Base-by-base conservation (phyloP, 2,888 invertebrate species). In the Stratiomys singularior region DNA sequence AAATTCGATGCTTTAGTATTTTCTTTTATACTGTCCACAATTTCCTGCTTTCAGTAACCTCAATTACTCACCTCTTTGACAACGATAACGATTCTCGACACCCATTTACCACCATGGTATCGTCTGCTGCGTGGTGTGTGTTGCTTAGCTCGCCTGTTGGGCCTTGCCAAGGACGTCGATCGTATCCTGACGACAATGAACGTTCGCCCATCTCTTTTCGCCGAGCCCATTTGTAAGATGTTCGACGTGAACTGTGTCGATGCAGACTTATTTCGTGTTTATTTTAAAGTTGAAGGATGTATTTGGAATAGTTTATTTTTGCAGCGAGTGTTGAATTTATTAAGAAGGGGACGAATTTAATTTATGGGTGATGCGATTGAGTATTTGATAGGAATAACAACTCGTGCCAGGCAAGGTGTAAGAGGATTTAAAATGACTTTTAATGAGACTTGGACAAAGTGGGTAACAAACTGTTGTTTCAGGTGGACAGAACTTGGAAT, bases 1-100 rank as follows among this genome's bases (percentile, higher is more conserved):
- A 60, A 44, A 63, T 60, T 63, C 44, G 25, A 25, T 60, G 44
- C 63, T 60, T 58, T 15, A 37, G 27, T 56, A 58, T 77, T 76
- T 78, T 78, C 76, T 71, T 76, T 71, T 69, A 28, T 71, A 30
- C 71, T 72, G 76, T 69, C 60, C 76, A 77, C 76, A 77, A 69
- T 76, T 78, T 71, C 52, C 72, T 72, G 44, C 77, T 72, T 66
- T 64, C 37, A 76, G 46, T 21, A 56, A 56, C 72, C 56, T 21
- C 72, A 56, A 72, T 56, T 72, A 72, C 28, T 72, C 56, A 56
- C 72, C 72, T 56, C 52, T 72, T 72, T 66, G 66, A 44, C 66
- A 66, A 60, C 52, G 52, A 52, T 52, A 52, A 52, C 52, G 52
- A 52, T 52, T 18, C 52, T 9, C 37, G 37, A 37, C 37, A 37